phyloP scores from a whole-genome alignment of 2,797 vertebrate species.

The Nyctalus aviator region DNA sequence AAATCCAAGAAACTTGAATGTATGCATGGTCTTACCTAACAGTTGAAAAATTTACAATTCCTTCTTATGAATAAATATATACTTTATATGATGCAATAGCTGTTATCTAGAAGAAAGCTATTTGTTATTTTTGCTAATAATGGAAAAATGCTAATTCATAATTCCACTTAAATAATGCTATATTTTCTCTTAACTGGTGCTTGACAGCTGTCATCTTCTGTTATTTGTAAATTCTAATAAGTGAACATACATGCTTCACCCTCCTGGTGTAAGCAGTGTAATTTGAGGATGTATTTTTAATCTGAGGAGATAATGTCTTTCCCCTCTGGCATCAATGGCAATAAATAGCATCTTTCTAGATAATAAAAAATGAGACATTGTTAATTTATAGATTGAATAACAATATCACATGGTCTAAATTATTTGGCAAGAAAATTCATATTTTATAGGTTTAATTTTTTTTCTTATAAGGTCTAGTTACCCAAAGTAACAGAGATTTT shows the following conservation, averaged over 20 bases:
- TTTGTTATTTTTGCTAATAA: constrained; percentile 71
- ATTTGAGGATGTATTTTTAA: constrained; percentile 65
- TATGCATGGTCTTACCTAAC: constrained; percentile 52
- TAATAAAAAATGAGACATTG: constrained; percentile 59
- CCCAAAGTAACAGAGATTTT: not conserved
- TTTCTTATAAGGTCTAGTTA: not conserved
- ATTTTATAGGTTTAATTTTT: not conserved
- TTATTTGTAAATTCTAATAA: constrained; percentile 79
- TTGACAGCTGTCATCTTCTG: constrained; percentile 78
- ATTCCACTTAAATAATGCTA: constrained; percentile 76
- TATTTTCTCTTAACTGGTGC: constrained; percentile 67
- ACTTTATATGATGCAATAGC: constrained; percentile 70
- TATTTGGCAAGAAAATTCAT: not conserved
- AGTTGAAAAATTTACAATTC: constrained; percentile 50
- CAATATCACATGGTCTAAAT: not conserved
- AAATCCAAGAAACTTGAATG: constrained; percentile 40
- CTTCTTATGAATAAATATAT: constrained; percentile 67
- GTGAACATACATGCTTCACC: constrained; percentile 63
- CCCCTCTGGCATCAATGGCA: constrained; percentile 60
- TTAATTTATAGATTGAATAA: constrained; percentile 61
- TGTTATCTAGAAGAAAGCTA: constrained; percentile 64
- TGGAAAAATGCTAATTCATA: constrained; percentile 73
- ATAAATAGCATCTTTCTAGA: constrained; percentile 73
- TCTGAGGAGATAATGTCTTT: constrained; percentile 65
- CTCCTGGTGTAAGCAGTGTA: constrained; percentile 41